Evolutionary conservation across 2,888 invertebrate species (phyloP), one percentile per base, ranked within the genome.

Genomic region (Acutogordius australiensis): DNA sequence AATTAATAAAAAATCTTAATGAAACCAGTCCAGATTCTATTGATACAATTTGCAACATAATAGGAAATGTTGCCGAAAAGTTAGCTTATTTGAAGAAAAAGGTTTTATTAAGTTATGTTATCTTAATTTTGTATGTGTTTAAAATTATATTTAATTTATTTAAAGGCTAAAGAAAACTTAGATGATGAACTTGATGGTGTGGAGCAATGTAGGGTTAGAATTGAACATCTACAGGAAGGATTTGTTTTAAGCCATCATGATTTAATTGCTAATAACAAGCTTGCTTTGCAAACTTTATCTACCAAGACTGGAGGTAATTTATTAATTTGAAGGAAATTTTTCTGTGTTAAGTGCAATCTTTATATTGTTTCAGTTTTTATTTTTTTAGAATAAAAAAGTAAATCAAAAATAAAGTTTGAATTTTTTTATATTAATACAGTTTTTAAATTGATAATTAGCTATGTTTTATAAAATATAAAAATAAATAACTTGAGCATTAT

Each of bases 171-270:
- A 30, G 91, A 91, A 71, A 84, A 85, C 57, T 82, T 90, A 62
- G 79, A 79, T 0, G 90, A 90, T 67, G 91, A 97, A 69, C 69
- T 86, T 23, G 82, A 84, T 64, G 84, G 86, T 1, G 86, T 87
- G 0, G 79, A 80, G 68, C 82, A 84, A 1, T 87, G 90, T 69
- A 90, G 90, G 72, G 77, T 84, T 64, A 78, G 94, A 60, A 74
- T 94, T 57, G 87, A 88, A 66, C 91, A 94, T 70, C 73, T 94
- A 58, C 86, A 84, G 68, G 82, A 83, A 64, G 67, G 65, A 27
- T 64, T 67, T 37, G 18, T 37, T 13, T 37, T 37, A 18, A 37
- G 37, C 18, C 37, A 37, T 37, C 8, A 37, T 37, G 18, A n/a
- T n/a, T n/a, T n/a, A n/a, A n/a, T n/a, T n/a, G n/a, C n/a, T n/a